Conservation (phyloP, 23 tunicate species). For the Oikopleura dioica region DNA sequence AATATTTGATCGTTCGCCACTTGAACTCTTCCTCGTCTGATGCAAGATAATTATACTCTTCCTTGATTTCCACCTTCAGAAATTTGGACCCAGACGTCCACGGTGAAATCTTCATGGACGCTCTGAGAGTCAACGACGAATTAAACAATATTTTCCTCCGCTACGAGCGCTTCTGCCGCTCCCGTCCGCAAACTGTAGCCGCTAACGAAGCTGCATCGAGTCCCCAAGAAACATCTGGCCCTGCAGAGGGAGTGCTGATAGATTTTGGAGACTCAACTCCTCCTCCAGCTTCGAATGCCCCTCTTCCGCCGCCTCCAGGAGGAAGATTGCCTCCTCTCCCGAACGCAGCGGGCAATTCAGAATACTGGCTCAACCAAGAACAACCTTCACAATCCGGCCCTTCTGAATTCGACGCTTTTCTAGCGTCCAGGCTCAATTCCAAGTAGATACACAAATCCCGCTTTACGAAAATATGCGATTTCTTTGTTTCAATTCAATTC, state of each 20-base stretch:
- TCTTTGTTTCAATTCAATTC: no score
- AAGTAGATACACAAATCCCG: no score
- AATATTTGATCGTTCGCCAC: no score
- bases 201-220: no score
- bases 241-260: background rate
- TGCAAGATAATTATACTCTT: no score
- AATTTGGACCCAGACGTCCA: background rate
- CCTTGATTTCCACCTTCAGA: no score
- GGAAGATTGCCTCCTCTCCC: background rate
- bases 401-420: background rate
- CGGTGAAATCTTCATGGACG: slow-evolving; percentile 3
- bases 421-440: no score
- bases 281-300: no score
- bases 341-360: background rate
- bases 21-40: no score
- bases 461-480: no score
- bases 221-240: no score
- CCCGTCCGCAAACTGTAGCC: background rate
- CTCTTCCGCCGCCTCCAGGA: no score
- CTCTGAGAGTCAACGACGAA: slow-evolving; percentile 2
- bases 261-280: slow-evolving; percentile 8
- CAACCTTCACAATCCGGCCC: background rate
- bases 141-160: background rate
- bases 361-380: background rate
- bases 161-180: slow-evolving; percentile 4